Evolutionary conservation across 2,888 invertebrate genomes (phyloP), one percentile per base, ranked within the genome.

Genomic region (Balanococcus diminutus): DNA sequence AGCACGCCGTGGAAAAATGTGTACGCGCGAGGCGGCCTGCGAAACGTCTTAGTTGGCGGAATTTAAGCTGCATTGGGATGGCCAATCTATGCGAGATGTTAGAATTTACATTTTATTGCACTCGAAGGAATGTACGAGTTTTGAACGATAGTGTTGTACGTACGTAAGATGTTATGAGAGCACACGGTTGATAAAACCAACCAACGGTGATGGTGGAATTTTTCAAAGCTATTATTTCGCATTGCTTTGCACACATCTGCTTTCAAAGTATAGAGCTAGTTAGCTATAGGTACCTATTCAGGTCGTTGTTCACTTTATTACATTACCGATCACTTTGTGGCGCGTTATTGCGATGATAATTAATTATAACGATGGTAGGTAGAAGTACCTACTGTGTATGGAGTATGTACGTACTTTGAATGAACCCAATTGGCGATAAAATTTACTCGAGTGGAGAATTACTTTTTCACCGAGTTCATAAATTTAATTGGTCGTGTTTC

Each of bases 81-180:
- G 36, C 75, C 36, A 79, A 79, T 79, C 75, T 79, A 19, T 79
- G 36, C 9, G 36, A 25, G 36, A 5, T 72, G 31, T 72, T 79
- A 32, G 25, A 79, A 79, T 79, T 79, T 79, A 79, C 75, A 79
- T 79, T 79, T 79, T 79, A 79, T 79, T 79, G 75, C 31, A 72
- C 72, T 72, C 72, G 31, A 72, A 72, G 72, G 72, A 72, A 31
- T 72, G 72, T 56, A n/a, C 11, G 11, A 42, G 56, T 56, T 56
- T 72, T 16, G 31, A 14, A 31, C n/a, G 28, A 72, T 25, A 25
- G 67, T 14, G 72, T 22, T 56, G 22, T 8, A 31, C 51, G 51
- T n/a, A n/a, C 6, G 51, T 19, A 2, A 31, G 72, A 72, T 31
- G 72, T 22, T 28, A 67, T 25, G 14, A 67, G n/a, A 14, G 46